phyloP scores from a whole-genome alignment of 2,113 vertebrate species.

The Orcinus orca region DNA sequence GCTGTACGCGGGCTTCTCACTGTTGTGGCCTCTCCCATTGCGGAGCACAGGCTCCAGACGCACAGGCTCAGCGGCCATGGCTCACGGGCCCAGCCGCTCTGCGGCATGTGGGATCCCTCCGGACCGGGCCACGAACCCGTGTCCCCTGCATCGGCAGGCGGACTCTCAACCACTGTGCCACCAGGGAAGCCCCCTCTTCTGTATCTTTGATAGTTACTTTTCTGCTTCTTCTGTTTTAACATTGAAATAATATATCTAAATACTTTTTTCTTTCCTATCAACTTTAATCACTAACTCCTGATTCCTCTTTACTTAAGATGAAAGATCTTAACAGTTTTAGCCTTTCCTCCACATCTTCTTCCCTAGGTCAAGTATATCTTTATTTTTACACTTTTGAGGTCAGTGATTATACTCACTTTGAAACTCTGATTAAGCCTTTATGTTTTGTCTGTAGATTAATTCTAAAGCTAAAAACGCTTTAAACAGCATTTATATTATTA shows the following conservation, averaged over 20 bases:
- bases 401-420: background rate
- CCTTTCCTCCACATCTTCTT: background rate
- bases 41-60: too few species aligned
- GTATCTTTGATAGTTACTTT: background rate
- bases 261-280: background rate
- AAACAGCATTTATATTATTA: background rate
- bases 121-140: too few species aligned
- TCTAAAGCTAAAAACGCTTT: background rate
- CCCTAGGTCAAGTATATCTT: background rate
- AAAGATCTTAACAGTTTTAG: background rate
- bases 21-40: too few species aligned
- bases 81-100: too few species aligned
- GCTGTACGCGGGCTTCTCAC: too few species aligned
- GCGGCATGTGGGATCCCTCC: too few species aligned
- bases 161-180: too few species aligned
- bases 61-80: too few species aligned
- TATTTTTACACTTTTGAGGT: background rate
- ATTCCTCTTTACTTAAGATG: background rate
- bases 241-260: background rate
- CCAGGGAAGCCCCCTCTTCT: too few species aligned
- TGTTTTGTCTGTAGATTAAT: background rate
- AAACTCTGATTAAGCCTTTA: background rate
- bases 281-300: background rate
- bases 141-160: too few species aligned
- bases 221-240: background rate